Percentiles rank a stretch among this genome's conserved stretches.
These are phyloP conservation scores for Aproaerema taeniolella DNA, from an alignment of 2,888 invertebrate species.

Conservation along the genomic window DNA sequence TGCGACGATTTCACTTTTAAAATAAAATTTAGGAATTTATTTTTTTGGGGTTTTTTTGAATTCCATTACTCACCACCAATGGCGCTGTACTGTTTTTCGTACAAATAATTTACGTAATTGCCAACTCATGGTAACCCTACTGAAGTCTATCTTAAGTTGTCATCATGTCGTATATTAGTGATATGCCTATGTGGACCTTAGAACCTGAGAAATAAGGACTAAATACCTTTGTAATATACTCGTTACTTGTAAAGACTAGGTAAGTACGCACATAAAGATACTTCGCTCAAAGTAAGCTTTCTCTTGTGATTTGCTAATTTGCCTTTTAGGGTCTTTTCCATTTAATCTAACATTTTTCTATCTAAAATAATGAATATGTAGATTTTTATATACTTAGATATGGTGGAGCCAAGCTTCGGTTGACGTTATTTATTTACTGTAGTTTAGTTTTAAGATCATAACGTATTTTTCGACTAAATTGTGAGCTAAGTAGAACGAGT, in stretches of 20 bases:
- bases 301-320: constrained; percentile 68
- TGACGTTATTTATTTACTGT: constrained; percentile 37
- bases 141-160: too few relatives aligned
- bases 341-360: constrained; percentile 50
- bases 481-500: too few relatives aligned
- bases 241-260: constrained; percentile 27
- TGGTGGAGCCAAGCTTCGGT: constrained; percentile 63
- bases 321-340: constrained; percentile 59
- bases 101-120: too few relatives aligned
- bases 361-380: constrained; percentile 34
- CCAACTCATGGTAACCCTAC: too few relatives aligned
- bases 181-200: too few relatives aligned
- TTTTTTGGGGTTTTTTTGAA: too few relatives aligned
- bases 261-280: constrained; percentile 62
- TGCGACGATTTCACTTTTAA: too few relatives aligned
- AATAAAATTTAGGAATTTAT: too few relatives aligned
- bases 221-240: constrained; percentile 36
- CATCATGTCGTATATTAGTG: too few relatives aligned
- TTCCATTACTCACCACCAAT: too few relatives aligned
- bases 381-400: constrained; percentile 50
- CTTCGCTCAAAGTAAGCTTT: constrained; percentile 56
- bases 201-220: constrained; percentile 43
- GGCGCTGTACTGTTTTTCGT: too few relatives aligned
- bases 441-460: constrained; percentile 10
- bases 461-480: constrained; percentile 4